These are phyloP conservation scores for Tribolium freemani DNA, from an alignment of 2,888 invertebrate species.

Conservation along the genomic window DNA sequence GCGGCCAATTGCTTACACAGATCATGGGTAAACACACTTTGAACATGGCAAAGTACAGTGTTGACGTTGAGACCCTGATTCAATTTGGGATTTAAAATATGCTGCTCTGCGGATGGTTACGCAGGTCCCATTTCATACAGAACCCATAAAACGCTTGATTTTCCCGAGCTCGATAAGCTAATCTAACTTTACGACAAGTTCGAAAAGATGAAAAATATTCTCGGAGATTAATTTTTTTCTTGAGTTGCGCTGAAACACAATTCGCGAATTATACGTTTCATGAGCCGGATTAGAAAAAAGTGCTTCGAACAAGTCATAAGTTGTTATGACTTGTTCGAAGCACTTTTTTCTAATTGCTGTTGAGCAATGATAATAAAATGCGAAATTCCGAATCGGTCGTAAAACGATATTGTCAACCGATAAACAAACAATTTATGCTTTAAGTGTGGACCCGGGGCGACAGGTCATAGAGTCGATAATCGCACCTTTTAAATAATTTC, in stretches of 20 bases:
- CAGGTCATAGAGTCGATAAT: constrained; percentile 26
- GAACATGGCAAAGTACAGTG: constrained; percentile 29
- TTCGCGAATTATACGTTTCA: constrained; percentile 48
- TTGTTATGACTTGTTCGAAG: constrained; percentile 29
- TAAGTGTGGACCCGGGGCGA: constrained; percentile 7
- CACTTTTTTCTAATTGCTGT: constrained; percentile 43
- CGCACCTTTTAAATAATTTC: constrained; percentile 35
- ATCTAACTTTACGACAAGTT: constrained; percentile 44
- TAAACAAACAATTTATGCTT: constrained; percentile 45
- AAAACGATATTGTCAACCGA: constrained; percentile 51
- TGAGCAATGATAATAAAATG: constrained; percentile 50
- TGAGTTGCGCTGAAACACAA: constrained; percentile 39
- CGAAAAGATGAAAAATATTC: constrained; percentile 32
- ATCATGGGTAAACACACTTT: constrained; percentile 29
- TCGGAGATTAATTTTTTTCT: constrained; percentile 30
- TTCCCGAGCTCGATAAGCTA: constrained; percentile 39
- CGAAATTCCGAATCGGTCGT: constrained; percentile 50
- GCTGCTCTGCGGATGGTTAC: constrained; percentile 19
- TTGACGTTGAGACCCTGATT: constrained; percentile 26
- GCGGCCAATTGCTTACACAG: constrained; percentile 28
- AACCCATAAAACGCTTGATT: constrained; percentile 38
- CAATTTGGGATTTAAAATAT: constrained; percentile 36
- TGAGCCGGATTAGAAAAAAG: constrained; percentile 45
- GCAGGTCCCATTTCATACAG: constrained; percentile 29
- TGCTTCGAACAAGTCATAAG: constrained; percentile 27